Evolutionary conservation across 2,797 vertebrate species (phyloP), one percentile per base, ranked within the genome.

Genomic region (Antennarius maculatus): DNA sequence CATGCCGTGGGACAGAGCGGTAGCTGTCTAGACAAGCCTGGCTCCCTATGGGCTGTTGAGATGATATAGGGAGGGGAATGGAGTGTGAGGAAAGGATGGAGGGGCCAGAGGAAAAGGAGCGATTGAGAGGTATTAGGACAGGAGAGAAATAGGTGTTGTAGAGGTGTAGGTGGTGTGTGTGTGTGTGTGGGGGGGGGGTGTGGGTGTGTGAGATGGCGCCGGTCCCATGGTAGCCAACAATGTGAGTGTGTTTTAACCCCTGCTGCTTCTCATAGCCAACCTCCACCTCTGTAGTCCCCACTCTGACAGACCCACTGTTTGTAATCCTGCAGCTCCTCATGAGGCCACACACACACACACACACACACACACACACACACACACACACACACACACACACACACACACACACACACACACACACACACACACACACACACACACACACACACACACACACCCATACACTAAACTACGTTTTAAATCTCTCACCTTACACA

Each of bases 191-290:
- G 50, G 23, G 23, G 23, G 1, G 50, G 9, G 52, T 57, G 6
- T 58, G 61, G 47, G 58, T 64, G 56, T 76, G 69, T 65, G 76
- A 79, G 77, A 79, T 83, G 80, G 72, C 29, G 28, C 39, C 5
- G 58, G 84, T 88, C 89, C 85, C 88, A 79, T 69, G 87, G 74
- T 56, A 86, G 82, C 79, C 79, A 84, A 77, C 79, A 82, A 77
- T 81, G 81, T 81, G 84, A 83, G 82, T 81, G 83, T 87, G 77
- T 86, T 90, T 86, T 83, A 83, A 85, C 79, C 80, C 80, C 79
- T 48, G 86, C 83, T 88, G 88, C 77, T 83, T 82, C 83, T 80
- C 84, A 85, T 87, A 89, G 77, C 70, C 74, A 87, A 90, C 80
- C 87, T 86, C 82, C 69, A 84, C 84, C 83, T 87, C 80, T 83